phyloP scores from a whole-genome alignment of 2,888 invertebrate genomes.

The Eristalis tenax region DNA sequence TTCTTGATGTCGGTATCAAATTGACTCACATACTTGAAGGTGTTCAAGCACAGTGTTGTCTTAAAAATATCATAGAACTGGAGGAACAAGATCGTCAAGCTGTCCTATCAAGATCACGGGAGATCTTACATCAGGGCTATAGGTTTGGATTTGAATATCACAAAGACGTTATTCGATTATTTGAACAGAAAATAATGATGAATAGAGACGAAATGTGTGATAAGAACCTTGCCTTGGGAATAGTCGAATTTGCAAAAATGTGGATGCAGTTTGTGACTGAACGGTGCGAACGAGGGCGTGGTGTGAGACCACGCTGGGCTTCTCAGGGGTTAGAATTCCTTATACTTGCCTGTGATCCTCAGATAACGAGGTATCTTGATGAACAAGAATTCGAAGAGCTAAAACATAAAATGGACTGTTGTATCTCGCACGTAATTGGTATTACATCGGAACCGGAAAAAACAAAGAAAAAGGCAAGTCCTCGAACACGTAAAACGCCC shows the following conservation, averaged over 20 bases:
- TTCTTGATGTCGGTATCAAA: constrained; percentile 79
- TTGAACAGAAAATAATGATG: constrained; percentile 81
- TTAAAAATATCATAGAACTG: constrained; percentile 77
- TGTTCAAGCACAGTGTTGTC: constrained; percentile 78
- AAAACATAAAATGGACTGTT: constrained; percentile 90
- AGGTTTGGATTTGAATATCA: constrained; percentile 92
- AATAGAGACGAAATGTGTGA: constrained; percentile 79
- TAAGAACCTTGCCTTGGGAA: constrained; percentile 83
- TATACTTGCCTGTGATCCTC: constrained; percentile 91
- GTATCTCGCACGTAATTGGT: constrained; percentile 93
- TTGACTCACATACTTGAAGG: constrained; percentile 80
- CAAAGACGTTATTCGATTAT: constrained; percentile 83
- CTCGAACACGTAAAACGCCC: constrained; percentile 80
- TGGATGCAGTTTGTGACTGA: constrained; percentile 95
- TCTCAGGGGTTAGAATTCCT: constrained; percentile 94
- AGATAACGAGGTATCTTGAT: constrained; percentile 88
- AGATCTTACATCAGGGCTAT: constrained; percentile 92
- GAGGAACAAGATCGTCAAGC: constrained; percentile 83
- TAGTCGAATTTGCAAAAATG: constrained; percentile 88
- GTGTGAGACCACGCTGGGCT: constrained; percentile 92
- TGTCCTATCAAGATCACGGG: constrained; percentile 86
- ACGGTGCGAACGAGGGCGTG: constrained; percentile 91
- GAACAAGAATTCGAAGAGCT: constrained; percentile 90
- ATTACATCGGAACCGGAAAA: constrained; percentile 82
- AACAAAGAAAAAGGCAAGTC: constrained; percentile 80